Evolutionary conservation across 2,113 vertebrate genomes (phyloP).

Genomic region (Saimiri boliviensis): DNA sequence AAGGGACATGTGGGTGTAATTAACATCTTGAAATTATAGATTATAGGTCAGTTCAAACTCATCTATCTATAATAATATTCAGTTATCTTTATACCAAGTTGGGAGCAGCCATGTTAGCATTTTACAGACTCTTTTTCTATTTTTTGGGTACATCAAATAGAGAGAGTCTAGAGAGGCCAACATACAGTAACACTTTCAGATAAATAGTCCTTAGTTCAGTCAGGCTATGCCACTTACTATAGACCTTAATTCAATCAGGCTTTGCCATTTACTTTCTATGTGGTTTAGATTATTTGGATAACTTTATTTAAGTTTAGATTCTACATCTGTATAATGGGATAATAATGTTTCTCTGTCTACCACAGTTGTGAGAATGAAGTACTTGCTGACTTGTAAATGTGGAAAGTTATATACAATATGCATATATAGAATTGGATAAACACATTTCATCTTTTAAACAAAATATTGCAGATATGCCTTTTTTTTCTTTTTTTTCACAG

Average conservation of each 20-base stretch:
- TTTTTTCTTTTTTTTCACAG: not conserved
- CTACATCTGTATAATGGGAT: not conserved
- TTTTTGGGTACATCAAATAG: not conserved
- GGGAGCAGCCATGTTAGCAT: not conserved
- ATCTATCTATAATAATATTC: not conserved
- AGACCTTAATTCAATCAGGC: not conserved
- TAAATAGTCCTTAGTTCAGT: not conserved
- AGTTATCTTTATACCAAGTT: not conserved
- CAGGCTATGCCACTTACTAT: not conserved
- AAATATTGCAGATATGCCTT: not conserved
- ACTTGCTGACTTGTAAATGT: not conserved
- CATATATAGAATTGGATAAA: not conserved
- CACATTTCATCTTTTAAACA: conserved; percentile 12
- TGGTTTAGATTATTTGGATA: not conserved
- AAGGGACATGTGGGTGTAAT: not conserved
- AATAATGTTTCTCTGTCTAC: not conserved
- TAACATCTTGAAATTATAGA: not conserved
- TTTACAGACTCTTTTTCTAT: not conserved
- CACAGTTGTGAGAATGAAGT: conserved; percentile 31
- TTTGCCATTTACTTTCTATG: not conserved
- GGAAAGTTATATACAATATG: not conserved
- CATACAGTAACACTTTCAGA: not conserved
- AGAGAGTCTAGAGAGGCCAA: not conserved
- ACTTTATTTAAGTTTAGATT: not conserved
- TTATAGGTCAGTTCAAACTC: not conserved